phyloP scores from a whole-genome alignment of 2,113 vertebrate species.

The Corvus moneduloides region DNA sequence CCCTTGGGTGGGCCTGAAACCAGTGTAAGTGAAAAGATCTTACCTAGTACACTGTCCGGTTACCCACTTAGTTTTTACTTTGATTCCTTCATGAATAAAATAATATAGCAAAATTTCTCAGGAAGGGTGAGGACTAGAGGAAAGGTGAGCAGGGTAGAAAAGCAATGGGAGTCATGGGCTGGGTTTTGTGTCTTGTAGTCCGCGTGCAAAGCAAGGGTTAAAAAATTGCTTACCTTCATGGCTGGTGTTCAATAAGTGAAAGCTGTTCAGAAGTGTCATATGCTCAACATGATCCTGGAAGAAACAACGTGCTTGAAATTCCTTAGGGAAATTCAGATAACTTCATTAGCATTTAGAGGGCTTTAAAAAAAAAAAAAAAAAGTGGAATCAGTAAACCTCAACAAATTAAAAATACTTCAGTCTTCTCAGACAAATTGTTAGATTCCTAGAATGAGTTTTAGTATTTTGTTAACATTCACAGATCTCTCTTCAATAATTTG shows the following conservation, averaged over 20 bases:
- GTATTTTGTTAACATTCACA: neutral
- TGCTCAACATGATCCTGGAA: conserved; percentile 2
- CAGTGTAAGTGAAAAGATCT: conserved; percentile 9
- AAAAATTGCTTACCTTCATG: neutral
- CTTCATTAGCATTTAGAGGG: neutral
- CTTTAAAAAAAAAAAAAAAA: neutral
- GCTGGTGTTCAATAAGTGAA: neutral
- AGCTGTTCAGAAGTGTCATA: neutral
- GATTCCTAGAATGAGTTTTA: neutral
- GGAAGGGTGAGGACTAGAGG: neutral
- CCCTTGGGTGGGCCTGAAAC: conserved; percentile 33
- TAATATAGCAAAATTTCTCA: neutral
- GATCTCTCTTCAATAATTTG: neutral
- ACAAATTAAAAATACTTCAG: neutral
- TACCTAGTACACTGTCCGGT: conserved; percentile 9
- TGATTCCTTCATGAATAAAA: conserved; percentile 17
- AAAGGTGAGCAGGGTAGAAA: neutral
- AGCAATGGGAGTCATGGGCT: neutral
- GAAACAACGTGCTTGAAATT: conserved; percentile 8
- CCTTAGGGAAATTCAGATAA: neutral
- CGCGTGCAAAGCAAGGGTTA: neutral
- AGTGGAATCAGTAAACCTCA: neutral
- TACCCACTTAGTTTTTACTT: conserved; percentile 24
- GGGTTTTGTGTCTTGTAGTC: conserved; percentile 34
- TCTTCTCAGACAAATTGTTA: neutral